Conservation (phyloP, 2,797 vertebrate species). For the Melanotaenia pygmaea region DNA sequence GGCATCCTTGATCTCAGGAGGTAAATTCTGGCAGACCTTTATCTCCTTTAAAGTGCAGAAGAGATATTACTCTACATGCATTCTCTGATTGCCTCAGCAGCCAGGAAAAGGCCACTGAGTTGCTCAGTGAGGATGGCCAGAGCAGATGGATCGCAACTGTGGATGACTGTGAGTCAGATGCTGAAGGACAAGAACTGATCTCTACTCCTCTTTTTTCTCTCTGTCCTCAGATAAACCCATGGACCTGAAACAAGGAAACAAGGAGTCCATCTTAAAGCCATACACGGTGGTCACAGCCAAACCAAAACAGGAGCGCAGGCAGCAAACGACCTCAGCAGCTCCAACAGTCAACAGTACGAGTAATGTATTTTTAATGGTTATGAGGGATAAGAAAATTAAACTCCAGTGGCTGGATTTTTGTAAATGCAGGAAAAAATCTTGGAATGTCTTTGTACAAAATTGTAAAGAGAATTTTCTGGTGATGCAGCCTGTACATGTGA, state of each 20-base stretch:
- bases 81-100: conserved; percentile 54
- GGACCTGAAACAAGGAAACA: conserved; percentile 74
- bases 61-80: conserved; percentile 56
- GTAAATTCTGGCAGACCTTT: conserved; percentile 44
- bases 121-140: conserved; percentile 64
- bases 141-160: conserved; percentile 79
- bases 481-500: conserved; percentile 26
- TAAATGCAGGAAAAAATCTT: not conserved
- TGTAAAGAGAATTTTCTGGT: conserved; percentile 1
- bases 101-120: conserved; percentile 64
- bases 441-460: not conserved
- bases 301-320: conserved; percentile 74
- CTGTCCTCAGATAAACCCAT: conserved; percentile 80
- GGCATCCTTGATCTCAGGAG: conserved; percentile 38
- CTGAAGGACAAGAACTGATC: conserved; percentile 63
- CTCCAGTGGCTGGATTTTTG: not conserved
- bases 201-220: conserved; percentile 42
- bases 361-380: conserved; percentile 7
- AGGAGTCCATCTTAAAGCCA: conserved; percentile 76
- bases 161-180: conserved; percentile 65
- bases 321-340: conserved; percentile 66
- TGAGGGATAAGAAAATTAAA: not conserved
- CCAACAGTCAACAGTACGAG: conserved; percentile 73
- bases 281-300: conserved; percentile 74
- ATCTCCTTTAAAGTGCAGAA: conserved; percentile 41